Evolutionary conservation across 2,888 invertebrate species (phyloP).

Genomic region (Meiosimyza decipiens): DNA sequence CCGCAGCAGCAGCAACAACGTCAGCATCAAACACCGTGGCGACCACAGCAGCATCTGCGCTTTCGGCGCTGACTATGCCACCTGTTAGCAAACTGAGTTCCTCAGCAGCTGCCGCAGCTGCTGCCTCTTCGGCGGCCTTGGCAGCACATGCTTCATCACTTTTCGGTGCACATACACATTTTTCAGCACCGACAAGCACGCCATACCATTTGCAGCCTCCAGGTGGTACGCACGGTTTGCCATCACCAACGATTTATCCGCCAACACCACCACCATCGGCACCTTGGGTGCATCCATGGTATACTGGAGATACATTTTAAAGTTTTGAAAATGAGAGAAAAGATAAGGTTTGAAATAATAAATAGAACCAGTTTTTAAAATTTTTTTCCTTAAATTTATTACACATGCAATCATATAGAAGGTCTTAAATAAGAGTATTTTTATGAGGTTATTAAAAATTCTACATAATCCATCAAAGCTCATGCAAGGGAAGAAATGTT

Average conservation of each 20-base stretch:
- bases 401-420: no score
- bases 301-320: slow-evolving; percentile 65
- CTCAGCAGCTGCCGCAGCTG: slow-evolving; percentile 46
- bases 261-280: slow-evolving; percentile 67
- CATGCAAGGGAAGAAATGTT: no score
- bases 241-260: slow-evolving; percentile 68
- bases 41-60: slow-evolving; percentile 44
- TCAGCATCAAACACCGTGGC: slow-evolving; percentile 41
- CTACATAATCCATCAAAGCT: no score
- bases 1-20: slow-evolving; percentile 49
- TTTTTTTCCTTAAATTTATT: no score
- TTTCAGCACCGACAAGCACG: slow-evolving; percentile 45
- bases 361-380: no score
- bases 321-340: slow-evolving; percentile 16
- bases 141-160: slow-evolving; percentile 39
- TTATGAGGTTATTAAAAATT: no score
- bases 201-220: slow-evolving; percentile 48
- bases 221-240: slow-evolving; percentile 60
- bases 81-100: slow-evolving; percentile 43
- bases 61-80: slow-evolving; percentile 45
- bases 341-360: no score
- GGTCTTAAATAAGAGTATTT: no score
- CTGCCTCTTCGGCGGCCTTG: slow-evolving; percentile 47
- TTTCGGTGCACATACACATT: slow-evolving; percentile 44
- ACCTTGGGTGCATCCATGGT: slow-evolving; percentile 68